Evolutionary conservation across 2,797 vertebrate species (phyloP).

Genomic region (Anabacerthia variegaticeps): DNA sequence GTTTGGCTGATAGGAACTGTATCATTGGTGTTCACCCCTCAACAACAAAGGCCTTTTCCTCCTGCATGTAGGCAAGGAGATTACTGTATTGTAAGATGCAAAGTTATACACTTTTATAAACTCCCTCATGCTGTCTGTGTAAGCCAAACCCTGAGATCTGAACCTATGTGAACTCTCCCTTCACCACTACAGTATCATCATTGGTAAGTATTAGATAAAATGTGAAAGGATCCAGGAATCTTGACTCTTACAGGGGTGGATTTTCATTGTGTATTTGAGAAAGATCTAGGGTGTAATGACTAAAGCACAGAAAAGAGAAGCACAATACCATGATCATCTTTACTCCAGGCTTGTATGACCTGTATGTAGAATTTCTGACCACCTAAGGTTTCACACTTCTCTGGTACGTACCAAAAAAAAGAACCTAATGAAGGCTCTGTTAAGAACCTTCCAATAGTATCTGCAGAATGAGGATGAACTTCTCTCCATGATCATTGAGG

Average conservation of each 20-base stretch:
- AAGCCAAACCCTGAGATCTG: neutral
- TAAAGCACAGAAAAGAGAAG: neutral
- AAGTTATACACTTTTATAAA: neutral
- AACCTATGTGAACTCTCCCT: neutral
- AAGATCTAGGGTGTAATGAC: neutral
- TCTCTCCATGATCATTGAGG: neutral
- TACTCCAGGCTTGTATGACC: neutral
- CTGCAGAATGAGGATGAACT: neutral
- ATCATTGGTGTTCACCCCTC: neutral
- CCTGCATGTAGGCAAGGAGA: neutral
- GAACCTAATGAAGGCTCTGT: neutral
- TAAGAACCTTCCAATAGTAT: neutral
- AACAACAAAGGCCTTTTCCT: neutral
- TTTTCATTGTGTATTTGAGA: neutral
- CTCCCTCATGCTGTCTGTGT: neutral
- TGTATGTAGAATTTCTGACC: neutral
- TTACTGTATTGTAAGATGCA: neutral
- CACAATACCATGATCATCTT: neutral
- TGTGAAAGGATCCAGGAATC: neutral
- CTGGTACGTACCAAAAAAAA: neutral
- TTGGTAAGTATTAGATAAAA: neutral
- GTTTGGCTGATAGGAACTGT: neutral
- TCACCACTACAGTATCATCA: neutral
- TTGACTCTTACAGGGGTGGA: neutral
- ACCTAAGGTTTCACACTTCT: neutral